Evolutionary conservation across 2,797 vertebrate species (phyloP).

Genomic region (Alfaro cultratus): DNA sequence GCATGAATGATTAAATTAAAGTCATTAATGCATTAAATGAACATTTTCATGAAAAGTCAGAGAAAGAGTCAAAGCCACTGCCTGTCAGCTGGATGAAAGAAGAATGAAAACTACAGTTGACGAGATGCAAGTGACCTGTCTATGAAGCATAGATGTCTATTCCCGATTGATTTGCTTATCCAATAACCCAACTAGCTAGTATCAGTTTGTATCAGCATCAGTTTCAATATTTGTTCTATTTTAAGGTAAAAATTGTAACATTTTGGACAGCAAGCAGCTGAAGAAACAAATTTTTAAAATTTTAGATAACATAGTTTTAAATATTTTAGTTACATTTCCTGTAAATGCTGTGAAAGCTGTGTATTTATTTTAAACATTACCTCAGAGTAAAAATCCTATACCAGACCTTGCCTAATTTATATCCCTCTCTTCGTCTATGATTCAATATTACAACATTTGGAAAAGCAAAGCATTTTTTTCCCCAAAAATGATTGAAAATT

Average conservation of each 20-base stretch:
- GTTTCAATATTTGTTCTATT: not conserved
- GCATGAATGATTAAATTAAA: not conserved
- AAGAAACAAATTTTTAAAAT: not conserved
- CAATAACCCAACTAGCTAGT: not conserved
- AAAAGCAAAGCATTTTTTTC: slow-evolving; percentile 30
- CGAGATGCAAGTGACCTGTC: not conserved
- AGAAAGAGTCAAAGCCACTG: not conserved
- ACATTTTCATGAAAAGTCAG: not conserved
- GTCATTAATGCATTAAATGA: not conserved
- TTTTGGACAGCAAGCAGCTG: not conserved
- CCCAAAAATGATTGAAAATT: not conserved
- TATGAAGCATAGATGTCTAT: not conserved
- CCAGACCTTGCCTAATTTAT: not conserved
- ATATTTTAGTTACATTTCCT: not conserved
- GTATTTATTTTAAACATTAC: not conserved
- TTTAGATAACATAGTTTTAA: not conserved
- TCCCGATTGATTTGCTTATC: not conserved
- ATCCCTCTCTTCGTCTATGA: slow-evolving; percentile 3
- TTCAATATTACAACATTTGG: slow-evolving; percentile 12
- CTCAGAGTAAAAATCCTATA: not conserved
- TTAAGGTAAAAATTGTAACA: not conserved
- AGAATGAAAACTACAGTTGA: not conserved
- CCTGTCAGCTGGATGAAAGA: not conserved
- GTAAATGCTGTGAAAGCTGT: not conserved
- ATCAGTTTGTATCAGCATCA: not conserved